Evolutionary conservation across 2,797 vertebrate species (phyloP), one percentile per base, ranked within the genome.

Genomic region (Pangasius sanitwongsei): DNA sequence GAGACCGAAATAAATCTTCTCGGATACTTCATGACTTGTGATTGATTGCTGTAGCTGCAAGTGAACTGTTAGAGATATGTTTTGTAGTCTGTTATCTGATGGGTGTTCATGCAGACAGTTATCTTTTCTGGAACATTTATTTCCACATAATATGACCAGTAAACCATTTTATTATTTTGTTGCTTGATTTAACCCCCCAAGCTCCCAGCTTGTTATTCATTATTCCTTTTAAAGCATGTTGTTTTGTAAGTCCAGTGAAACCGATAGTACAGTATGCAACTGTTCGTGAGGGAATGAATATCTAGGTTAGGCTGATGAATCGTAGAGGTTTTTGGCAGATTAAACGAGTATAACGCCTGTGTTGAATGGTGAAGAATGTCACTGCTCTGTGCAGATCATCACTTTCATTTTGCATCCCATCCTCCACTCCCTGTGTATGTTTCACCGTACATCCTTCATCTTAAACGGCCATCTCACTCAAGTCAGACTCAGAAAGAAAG

Each of bases 401-500:
- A 90, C 93, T 92, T 83, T 93, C 84, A 86, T 86, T 91, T 83
- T 93, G 93, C 95, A 87, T 91, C 90, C 93, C 93, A 93, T 92
- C 92, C 94, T 12, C 65, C 83, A 63, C 94, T 94, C 94, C 94
- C 93, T 48, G 37, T 86, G 55, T 77, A 78, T 78, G 72, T 78
- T 87, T 78, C 59, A 78, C n/a, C 59, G 23, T 87, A 63, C 92
- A 94, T 92, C 91, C 93, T 92, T 93, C 96, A 96, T 97, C 94
- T 94, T 94, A 95, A 93, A 95, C 92, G 93, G 94, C 94, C 96
- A 96, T 96, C 92, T 93, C 93, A 94, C 95, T 96, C 96, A 97
- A 97, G 95, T 96, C 96, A 96, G 96, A 97, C 96, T 97, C 96
- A 97, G 96, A 97, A 97, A 97, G 96, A 96, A 91, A 93, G 95